Evolutionary conservation across 1,140 invertebrate species (phyloP).

Genomic region (Drosophila pseudoananassae): DNA sequence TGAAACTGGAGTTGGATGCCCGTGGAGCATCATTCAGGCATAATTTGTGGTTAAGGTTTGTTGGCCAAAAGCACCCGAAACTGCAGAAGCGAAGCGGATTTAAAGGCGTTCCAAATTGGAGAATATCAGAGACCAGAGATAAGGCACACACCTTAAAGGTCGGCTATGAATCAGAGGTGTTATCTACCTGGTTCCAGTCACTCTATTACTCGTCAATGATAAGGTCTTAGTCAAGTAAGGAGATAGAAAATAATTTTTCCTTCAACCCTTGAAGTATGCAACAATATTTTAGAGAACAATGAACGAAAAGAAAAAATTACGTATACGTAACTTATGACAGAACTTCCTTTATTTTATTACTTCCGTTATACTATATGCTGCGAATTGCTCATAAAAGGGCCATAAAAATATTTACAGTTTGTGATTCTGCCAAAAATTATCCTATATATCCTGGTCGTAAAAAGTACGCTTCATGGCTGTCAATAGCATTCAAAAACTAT

Average conservation of each 20-base stretch:
- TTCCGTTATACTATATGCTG: not conserved
- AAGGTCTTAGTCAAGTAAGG: too few species aligned
- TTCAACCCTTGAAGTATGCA: slow-evolving; percentile 3
- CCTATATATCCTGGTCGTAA: slow-evolving; percentile 1
- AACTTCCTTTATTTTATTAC: not conserved
- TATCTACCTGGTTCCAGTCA: slow-evolving; percentile 6
- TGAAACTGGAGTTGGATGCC: slow-evolving; percentile 49
- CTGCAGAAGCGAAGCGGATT: slow-evolving; percentile 5
- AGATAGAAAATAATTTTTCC: too few species aligned
- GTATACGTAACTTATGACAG: slow-evolving; percentile 7
- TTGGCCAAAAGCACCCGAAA: slow-evolving; percentile 6
- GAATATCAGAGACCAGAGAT: not conserved
- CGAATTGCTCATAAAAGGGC: too few species aligned
- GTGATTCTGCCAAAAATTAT: not conserved
- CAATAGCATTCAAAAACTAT: slow-evolving; percentile 23
- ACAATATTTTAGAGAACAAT: not conserved
- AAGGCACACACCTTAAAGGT: slow-evolving; percentile 21
- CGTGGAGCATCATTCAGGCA: slow-evolving; percentile 66
- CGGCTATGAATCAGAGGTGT: slow-evolving; percentile 3
- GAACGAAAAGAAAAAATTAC: not conserved
- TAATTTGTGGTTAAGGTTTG: slow-evolving; percentile 57
- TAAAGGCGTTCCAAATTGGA: slow-evolving; percentile 7
- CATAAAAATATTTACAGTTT: slow-evolving; percentile 1
- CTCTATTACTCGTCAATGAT: not conserved
- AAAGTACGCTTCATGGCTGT: slow-evolving; percentile 18